Base-by-base conservation (phyloP, 2,888 invertebrate species). In the Lepas anatifera region DNA sequence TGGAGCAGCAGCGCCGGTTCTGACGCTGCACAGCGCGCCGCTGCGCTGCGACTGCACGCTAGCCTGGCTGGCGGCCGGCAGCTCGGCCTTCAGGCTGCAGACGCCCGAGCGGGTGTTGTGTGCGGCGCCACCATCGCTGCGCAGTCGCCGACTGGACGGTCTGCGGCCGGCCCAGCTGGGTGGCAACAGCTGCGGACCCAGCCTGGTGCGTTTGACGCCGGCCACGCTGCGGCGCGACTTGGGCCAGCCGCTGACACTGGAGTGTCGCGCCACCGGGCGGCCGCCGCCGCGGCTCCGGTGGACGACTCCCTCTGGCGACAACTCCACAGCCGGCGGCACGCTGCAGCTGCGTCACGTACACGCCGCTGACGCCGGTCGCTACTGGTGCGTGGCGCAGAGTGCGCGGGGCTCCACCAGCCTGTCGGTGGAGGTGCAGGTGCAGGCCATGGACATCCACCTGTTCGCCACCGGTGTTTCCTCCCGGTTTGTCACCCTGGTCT, bases 41-140 rank as follows among this genome's bases (percentile, higher is more conserved):
- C 74, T 82, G 3, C 76, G 76, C 41, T 82, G 82, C 75, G 81
- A 82, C 75, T 82, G 82, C 74, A 81, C 81, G 75, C 75, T 77
- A 8, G 58, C 58, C 58, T 58, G 58, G 58, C 58, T 58, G 32
- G 32, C 58, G 58, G 32, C 29, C 29, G 22, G 32, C 16, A 18
- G 3, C 32, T 32, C 29, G 16, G 6, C 4, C 58, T 72, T 75
- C 18, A 67, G 71, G n/a, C 43, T 69, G 10, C 76, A 78, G 64
- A 2, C 18, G 3, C 75, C 78, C 13, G 77, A 78, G 22, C 75
- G 74, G 43, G 75, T 79, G 46, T 75, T 76, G 50, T 81, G 81
- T 76, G 76, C 76, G 68, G 75, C 74, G 46, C 80, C 80, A 1
- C 67, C 73, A 25, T 74, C 75, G 64, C 66, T 75, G 37, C 71